A percentile compares a stretch with the other conserved stretches of the same genome.
These are phyloP conservation scores for Paramormyrops hopkinsi DNA, from an alignment of 2,797 vertebrate genomes.

Conservation along the genomic window DNA sequence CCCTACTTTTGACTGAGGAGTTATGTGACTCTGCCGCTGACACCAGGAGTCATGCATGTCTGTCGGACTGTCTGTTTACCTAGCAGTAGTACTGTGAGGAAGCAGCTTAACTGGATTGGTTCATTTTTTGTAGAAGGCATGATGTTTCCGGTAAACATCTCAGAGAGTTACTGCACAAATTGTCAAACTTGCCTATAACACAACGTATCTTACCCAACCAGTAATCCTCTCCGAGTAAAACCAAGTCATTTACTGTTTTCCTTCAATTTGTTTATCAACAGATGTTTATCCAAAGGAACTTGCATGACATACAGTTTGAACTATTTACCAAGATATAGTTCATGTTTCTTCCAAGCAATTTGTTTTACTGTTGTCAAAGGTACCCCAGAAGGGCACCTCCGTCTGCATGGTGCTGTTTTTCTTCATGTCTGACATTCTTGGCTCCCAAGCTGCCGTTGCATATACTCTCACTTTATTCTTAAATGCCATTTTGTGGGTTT, in stretches of 20 bases:
- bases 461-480: neutral
- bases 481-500: neutral
- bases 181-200: neutral
- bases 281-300: conserved; percentile 2
- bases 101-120: neutral
- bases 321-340: neutral
- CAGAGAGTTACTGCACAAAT: neutral
- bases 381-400: neutral
- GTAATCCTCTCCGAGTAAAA: neutral
- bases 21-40: neutral
- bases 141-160: neutral
- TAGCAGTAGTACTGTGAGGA: neutral
- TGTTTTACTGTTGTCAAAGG: neutral
- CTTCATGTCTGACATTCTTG: neutral
- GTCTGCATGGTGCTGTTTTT: neutral
- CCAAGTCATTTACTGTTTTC: neutral
- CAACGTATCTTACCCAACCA: neutral
- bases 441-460: neutral
- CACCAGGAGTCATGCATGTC: neutral
- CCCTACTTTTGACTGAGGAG: neutral
- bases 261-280: neutral
- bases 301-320: neutral
- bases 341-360: neutral
- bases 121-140: neutral
- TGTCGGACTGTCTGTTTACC: neutral